phyloP scores from a whole-genome alignment of 35 echinoderm and acorn worm genomes.

The Lytechinus pictus region DNA sequence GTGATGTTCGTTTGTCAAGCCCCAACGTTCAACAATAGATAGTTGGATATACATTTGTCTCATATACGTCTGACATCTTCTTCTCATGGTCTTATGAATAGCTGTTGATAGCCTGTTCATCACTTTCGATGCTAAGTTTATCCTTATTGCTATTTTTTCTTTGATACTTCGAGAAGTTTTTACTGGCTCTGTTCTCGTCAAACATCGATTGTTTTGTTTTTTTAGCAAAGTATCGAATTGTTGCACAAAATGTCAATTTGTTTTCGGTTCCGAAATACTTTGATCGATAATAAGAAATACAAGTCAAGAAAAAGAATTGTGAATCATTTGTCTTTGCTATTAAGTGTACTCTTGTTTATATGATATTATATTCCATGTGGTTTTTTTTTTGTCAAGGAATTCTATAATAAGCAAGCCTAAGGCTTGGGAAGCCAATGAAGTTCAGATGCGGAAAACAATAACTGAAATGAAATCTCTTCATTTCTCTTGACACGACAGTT shows the following conservation, averaged over 20 bases:
- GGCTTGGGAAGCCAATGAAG: too few species aligned
- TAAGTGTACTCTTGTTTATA: too few species aligned
- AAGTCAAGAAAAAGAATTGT: too few species aligned
- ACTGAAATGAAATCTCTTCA: too few species aligned
- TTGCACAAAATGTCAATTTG: not conserved
- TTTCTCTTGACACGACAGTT: too few species aligned
- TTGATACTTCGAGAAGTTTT: not conserved
- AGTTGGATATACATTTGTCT: not conserved
- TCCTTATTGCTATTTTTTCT: not conserved
- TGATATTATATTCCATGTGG: too few species aligned
- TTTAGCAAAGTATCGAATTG: not conserved
- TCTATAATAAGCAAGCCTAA: too few species aligned
- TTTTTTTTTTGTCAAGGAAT: too few species aligned
- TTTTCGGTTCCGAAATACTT: not conserved
- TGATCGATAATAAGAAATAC: not conserved
- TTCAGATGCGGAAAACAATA: too few species aligned
- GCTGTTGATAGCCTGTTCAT: not conserved
- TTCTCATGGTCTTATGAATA: not conserved
- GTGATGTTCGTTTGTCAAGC: not conserved
- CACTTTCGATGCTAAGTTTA: not conserved
- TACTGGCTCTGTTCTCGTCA: not conserved
- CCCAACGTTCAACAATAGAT: constrained; percentile 2
- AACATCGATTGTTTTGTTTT: not conserved
- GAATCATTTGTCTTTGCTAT: too few species aligned
- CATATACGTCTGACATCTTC: not conserved